phyloP scores from a whole-genome alignment of 2,888 invertebrate genomes.

The Patella pellucida region DNA sequence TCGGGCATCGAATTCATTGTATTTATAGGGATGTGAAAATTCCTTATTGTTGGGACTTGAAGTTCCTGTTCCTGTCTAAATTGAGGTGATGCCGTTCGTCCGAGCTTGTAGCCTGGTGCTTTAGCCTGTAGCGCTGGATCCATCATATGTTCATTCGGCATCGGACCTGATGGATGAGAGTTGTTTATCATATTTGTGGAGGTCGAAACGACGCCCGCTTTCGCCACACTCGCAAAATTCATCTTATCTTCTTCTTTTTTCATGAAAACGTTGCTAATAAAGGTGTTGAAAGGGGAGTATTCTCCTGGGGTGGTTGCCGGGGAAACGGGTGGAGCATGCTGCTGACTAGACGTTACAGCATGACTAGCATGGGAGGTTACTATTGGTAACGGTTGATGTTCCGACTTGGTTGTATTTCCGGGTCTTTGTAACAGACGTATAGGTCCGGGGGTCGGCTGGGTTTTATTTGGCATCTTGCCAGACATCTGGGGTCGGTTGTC shows the following conservation, averaged over 20 bases:
- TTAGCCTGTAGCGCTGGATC: conserved; percentile 69
- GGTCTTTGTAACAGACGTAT: conserved; percentile 26
- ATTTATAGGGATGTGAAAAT: conserved; percentile 37
- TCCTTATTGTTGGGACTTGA: conserved; percentile 89
- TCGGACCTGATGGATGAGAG: neutral
- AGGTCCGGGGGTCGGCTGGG: conserved; percentile 16
- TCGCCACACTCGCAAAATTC: conserved; percentile 81
- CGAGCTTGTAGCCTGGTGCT: conserved; percentile 70
- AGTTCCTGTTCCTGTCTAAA: conserved; percentile 29
- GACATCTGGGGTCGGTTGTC: conserved; percentile 6
- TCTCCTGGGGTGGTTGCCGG: conserved; percentile 75
- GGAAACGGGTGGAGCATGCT: conserved; percentile 27
- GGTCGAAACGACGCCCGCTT: conserved; percentile 75
- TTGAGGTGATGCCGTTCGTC: conserved; percentile 40
- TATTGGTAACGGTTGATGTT: conserved; percentile 62
- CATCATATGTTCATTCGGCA: conserved; percentile 23
- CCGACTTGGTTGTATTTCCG: conserved; percentile 34
- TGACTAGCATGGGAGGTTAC: conserved; percentile 46
- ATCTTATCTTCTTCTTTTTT: conserved; percentile 72
- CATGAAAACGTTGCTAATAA: conserved; percentile 72
- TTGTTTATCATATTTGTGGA: conserved; percentile 29
- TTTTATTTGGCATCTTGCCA: conserved; percentile 6
- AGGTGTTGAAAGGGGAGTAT: conserved; percentile 89
- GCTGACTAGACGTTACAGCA: conserved; percentile 19
- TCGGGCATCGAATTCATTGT: conserved; percentile 25